Conservation (phyloP, 1,140 invertebrate genomes). For the Tetramorium simillimum region DNA sequence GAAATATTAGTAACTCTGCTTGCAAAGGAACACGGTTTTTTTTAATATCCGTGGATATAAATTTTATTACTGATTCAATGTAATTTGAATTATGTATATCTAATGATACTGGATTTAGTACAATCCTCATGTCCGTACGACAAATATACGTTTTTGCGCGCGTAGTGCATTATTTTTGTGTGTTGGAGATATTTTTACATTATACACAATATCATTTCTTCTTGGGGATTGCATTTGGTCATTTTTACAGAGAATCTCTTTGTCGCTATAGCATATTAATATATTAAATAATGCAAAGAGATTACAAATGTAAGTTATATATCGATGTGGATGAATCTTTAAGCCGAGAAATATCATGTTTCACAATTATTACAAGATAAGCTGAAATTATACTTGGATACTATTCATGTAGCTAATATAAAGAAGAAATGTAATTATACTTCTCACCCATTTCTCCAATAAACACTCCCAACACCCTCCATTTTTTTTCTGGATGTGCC, state of each 20-base stretch:
- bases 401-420: neutral
- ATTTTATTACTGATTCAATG: neutral
- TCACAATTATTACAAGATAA: neutral
- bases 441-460: neutral
- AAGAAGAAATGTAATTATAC: neutral
- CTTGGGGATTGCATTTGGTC: too few species aligned
- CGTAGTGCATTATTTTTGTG: too few species aligned
- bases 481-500: neutral
- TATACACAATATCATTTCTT: too few species aligned
- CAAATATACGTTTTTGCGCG: neutral
- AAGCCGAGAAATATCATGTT: neutral
- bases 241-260: neutral
- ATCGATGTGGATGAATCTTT: neutral
- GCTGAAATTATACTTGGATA: neutral
- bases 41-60: neutral
- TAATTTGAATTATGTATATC: neutral
- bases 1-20: constrained; percentile 7
- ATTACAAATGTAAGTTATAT: neutral
- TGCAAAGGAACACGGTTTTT: neutral
- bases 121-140: neutral
- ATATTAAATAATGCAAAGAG: neutral
- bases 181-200: too few species aligned
- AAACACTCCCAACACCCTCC: neutral
- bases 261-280: neutral
- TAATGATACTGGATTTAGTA: neutral